A percentile compares a stretch with the other conserved stretches of the same genome.
Conservation (phyloP, 2,113 vertebrate species). For the Pelobates fuscus region DNA sequence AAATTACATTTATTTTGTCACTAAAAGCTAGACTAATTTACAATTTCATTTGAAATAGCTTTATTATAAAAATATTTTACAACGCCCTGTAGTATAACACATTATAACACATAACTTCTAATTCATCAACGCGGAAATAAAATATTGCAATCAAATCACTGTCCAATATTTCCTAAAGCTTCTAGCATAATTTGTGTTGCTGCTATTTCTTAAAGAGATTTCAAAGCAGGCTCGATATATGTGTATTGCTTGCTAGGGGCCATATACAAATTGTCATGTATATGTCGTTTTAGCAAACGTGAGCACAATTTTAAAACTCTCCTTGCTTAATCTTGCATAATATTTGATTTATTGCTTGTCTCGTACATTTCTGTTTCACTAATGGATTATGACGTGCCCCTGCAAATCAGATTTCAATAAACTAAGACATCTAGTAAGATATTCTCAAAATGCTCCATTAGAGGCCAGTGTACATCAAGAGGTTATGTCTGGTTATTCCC, state of each 20-base stretch:
- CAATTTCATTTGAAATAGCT: neutral
- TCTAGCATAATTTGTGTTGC: neutral
- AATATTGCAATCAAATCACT: slow-evolving; percentile 32
- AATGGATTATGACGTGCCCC: neutral
- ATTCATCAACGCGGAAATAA: slow-evolving; percentile 35
- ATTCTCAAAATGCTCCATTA: no score
- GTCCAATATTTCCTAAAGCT: slow-evolving; percentile 24
- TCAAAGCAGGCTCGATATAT: slow-evolving; percentile 17
- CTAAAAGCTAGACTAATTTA: no score
- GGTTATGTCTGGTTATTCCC: no score
- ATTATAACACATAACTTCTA: neutral
- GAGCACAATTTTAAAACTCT: neutral
- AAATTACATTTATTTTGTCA: no score
- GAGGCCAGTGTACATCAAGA: no score
- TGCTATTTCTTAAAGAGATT: slow-evolving; percentile 17
- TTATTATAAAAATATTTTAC: slow-evolving; percentile 20
- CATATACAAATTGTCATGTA: slow-evolving; percentile 1
- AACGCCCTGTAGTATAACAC: neutral
- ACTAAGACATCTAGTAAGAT: neutral
- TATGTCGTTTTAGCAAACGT: neutral
- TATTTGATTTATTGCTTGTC: slow-evolving; percentile 29
- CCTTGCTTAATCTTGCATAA: neutral
- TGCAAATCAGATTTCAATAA: neutral
- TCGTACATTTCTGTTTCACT: neutral
- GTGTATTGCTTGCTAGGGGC: slow-evolving; percentile 12